These are phyloP conservation scores for Etheostoma cragini DNA, from an alignment of 2,113 vertebrate genomes.

Conservation along the genomic window DNA sequence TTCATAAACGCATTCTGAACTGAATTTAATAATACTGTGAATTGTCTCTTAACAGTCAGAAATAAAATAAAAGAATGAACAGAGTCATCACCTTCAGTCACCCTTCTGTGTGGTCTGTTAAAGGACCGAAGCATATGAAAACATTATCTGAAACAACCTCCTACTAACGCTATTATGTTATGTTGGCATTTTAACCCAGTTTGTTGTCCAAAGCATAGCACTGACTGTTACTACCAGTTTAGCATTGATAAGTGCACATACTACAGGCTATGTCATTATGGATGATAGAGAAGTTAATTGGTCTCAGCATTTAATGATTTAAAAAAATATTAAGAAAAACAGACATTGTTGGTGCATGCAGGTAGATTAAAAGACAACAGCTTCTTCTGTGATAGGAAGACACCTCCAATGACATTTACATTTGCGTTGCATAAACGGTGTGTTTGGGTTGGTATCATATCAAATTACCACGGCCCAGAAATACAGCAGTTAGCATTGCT, in stretches of 20 bases:
- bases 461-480: neutral
- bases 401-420: no score
- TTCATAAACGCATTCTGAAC: neutral
- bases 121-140: no score
- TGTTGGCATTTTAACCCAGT: neutral
- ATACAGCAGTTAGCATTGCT: neutral
- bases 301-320: no score
- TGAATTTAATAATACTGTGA: neutral
- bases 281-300: neutral
- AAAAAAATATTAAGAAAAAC: no score
- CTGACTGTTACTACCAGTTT: neutral
- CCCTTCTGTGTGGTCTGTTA: neutral
- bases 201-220: neutral
- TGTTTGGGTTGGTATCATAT: no score
- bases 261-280: neutral
- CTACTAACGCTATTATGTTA: neutral
- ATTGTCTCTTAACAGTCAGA: neutral
- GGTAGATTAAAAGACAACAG: no score
- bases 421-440: no score
- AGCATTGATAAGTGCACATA: no score
- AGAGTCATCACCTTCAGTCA: constrained; percentile 14
- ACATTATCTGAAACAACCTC: neutral
- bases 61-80: neutral
- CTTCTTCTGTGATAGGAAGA: no score
- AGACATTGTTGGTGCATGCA: no score